phyloP scores from a whole-genome alignment of 2,797 vertebrate species.

The Odontamblyopus lacepedii region DNA sequence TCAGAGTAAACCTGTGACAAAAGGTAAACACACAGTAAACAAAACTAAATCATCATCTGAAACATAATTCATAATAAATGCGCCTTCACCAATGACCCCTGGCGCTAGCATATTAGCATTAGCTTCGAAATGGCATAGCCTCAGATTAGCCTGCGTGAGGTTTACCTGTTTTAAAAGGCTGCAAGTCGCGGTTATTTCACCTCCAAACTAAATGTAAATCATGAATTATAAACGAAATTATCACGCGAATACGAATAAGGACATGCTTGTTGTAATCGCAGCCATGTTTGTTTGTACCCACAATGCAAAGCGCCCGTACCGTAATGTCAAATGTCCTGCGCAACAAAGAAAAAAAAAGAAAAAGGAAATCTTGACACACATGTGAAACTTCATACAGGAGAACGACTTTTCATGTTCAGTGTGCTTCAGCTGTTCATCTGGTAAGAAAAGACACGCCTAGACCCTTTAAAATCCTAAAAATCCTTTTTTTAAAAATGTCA shows the following conservation, averaged over 20 bases:
- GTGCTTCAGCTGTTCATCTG: no score
- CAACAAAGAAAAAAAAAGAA: not conserved
- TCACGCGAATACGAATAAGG: constrained; percentile 5
- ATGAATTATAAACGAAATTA: fast-evolving
- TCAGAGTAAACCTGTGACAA: constrained; percentile 15
- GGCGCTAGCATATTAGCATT: constrained; percentile 36
- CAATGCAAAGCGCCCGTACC: constrained; percentile 59
- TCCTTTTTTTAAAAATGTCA: no score
- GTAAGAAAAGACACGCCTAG: no score
- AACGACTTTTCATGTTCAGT: no score
- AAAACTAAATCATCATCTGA: not conserved
- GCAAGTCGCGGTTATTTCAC: not conserved
- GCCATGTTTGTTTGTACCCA: constrained; percentile 67
- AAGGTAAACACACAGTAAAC: not conserved
- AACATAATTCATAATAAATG: not conserved
- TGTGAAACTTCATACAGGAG: no score
- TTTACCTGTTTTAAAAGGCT: constrained; percentile 31
- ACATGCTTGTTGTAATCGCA: constrained; percentile 21
- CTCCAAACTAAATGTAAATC: not conserved
- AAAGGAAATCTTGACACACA: no score
- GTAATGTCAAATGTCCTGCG: constrained; percentile 21
- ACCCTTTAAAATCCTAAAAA: no score
- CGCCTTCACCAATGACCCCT: constrained; percentile 36
- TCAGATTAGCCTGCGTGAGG: not conserved
- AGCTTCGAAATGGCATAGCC: constrained; percentile 7